phyloP scores from a whole-genome alignment of 2,888 invertebrate species.

The Agrilus mali region DNA sequence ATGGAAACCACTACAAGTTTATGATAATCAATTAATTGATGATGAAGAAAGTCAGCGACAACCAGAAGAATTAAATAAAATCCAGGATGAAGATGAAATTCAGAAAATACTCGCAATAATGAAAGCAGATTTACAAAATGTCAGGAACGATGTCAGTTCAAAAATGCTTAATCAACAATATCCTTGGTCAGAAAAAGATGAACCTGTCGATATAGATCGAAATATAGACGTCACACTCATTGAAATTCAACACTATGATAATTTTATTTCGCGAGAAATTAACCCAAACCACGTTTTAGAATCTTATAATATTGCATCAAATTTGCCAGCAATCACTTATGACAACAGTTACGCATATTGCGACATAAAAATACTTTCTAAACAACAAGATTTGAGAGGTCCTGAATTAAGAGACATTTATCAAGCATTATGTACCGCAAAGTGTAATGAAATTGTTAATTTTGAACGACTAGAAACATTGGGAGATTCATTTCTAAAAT shows the following conservation, averaged over 20 bases:
- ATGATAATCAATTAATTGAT: constrained; percentile 22
- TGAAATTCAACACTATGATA: constrained; percentile 58
- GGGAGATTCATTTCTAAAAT: constrained; percentile 83
- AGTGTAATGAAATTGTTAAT: constrained; percentile 62
- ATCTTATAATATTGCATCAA: constrained; percentile 11
- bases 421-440: constrained; percentile 57
- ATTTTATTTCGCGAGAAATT: constrained; percentile 38
- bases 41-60: constrained; percentile 9
- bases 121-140: constrained; percentile 32
- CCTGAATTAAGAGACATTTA: constrained; percentile 39
- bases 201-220: constrained; percentile 56
- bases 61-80: constrained; percentile 5
- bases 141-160: constrained; percentile 28
- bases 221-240: constrained; percentile 46
- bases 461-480: constrained; percentile 76
- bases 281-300: constrained; percentile 8
- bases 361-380: constrained; percentile 13
- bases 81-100: constrained; percentile 3
- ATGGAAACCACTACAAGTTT: constrained; percentile 22
- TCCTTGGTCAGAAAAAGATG: constrained; percentile 40
- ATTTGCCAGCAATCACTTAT: constrained; percentile 23
- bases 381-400: constrained; percentile 20
- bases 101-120: constrained; percentile 29
- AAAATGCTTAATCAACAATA: constrained; percentile 36
- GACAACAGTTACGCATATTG: constrained; percentile 17